These are phyloP conservation scores for Mesoclemmys tuberculata DNA, from an alignment of 2,113 vertebrate species.

Conservation along the genomic window DNA sequence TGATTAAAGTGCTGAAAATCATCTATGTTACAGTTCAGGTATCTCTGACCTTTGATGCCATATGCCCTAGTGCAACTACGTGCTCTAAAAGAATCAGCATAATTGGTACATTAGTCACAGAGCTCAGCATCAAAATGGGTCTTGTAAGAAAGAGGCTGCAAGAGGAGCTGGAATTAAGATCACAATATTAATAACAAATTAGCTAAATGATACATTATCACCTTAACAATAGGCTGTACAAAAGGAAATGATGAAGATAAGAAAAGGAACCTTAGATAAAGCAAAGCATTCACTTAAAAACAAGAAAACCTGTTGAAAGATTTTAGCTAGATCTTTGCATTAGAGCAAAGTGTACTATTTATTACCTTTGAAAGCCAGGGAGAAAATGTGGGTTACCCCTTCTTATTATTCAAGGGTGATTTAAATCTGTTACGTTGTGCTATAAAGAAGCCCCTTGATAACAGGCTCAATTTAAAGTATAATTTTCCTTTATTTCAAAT, in stretches of 20 bases:
- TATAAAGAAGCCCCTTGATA: background rate
- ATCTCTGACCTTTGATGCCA: conserved; percentile 43
- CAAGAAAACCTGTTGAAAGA: background rate
- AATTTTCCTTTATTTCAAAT: background rate
- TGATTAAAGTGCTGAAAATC: too few relatives aligned
- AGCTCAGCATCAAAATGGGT: background rate
- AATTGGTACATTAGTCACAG: conserved; percentile 31
- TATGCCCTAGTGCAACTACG: background rate
- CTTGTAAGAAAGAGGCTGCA: background rate
- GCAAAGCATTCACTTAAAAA: background rate
- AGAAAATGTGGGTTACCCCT: background rate
- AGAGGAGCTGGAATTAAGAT: background rate
- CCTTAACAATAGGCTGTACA: background rate
- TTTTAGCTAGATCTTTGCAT: background rate
- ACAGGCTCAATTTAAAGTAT: background rate
- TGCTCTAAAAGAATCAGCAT: conserved; percentile 1
- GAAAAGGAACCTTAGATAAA: background rate
- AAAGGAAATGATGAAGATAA: background rate
- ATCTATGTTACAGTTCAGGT: conserved; percentile 7
- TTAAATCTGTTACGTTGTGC: background rate
- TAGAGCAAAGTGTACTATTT: background rate
- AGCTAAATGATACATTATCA: background rate
- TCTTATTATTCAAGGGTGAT: background rate
- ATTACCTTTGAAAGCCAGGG: background rate
- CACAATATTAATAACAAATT: conserved; percentile 6